Base-by-base conservation (phyloP, 2,113 vertebrate genomes). In the Merops nubicus region DNA sequence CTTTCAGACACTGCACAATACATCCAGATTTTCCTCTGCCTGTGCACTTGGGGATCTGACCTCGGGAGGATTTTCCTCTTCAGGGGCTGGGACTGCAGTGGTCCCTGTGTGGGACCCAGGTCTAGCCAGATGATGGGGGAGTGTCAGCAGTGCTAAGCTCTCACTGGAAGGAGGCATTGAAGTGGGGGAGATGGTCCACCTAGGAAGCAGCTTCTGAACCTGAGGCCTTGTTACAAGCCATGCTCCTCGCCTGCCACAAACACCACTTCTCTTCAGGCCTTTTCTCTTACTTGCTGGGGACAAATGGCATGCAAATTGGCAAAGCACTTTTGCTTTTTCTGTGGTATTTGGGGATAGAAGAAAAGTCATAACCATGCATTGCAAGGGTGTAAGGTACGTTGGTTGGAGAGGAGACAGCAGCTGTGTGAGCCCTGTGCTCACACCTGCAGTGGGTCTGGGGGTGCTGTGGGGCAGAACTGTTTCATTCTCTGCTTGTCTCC, bases 91-190 rank as follows among this genome's bases (percentile, higher is more conserved):
- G 5, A 5, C 40, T 64, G 65, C 43, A 36, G 18, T 28, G 50
- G 42, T 72, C 9, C 12, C 16, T 79, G 23, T 53, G 28, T 68
- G 65, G 16, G 20, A 47, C 26, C 22, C 9, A 8, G 9, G 4
- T 12, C 34, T 38, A 26, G 20, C 6, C 22, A 77, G 54, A 16
- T 45, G 62, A 33, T 34, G 13, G 20, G 31, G 40, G 48, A 43
- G 11, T 45, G n/a, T 47, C 0, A 0, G 2, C n/a, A 47, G 63
- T 2, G 2, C 36, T 84, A 29, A 57, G 14, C 2, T 59, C 59
- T 63, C 50, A 9, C 45, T 70, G 45, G 45, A 16, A 57, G 50
- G 20, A 45, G 54, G 21, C 5, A 8, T 0, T 63, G 42, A 62
- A 54, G 16, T 17, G 31, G 16, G 12, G 38, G 12, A 72, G 59